These are phyloP conservation scores for Rhea americana DNA, from an alignment of 2,113 vertebrate genomes.

Conservation along the genomic window DNA sequence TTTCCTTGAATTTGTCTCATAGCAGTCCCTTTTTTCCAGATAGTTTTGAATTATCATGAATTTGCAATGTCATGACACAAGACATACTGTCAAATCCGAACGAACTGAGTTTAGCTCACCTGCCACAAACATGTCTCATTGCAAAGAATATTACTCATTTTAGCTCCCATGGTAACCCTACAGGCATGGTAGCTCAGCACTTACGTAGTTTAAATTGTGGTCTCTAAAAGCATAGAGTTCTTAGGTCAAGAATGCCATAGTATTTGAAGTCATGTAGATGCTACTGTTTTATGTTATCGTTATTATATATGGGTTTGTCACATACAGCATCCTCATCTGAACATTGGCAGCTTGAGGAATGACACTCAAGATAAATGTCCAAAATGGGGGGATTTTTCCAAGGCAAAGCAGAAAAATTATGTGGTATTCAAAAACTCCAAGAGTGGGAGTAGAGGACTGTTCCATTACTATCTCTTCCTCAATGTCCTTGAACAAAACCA, in stretches of 20 bases:
- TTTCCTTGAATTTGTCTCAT: background rate
- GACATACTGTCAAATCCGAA: background rate
- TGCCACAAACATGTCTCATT: background rate
- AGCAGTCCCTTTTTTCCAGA: background rate
- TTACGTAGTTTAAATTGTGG: background rate
- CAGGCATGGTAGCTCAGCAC: background rate
- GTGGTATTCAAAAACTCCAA: background rate
- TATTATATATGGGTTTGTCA: background rate
- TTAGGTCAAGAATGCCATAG: background rate
- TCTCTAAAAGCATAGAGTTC: background rate
- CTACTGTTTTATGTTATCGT: background rate
- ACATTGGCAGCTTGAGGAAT: background rate
- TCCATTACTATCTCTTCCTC: background rate
- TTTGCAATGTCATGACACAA: background rate
- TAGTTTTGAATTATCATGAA: background rate
- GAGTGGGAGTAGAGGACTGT: background rate
- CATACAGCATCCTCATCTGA: background rate
- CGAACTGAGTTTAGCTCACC: background rate
- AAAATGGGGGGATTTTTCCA: background rate
- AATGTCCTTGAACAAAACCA: background rate
- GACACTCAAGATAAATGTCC: background rate
- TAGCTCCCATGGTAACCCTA: background rate
- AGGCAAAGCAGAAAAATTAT: background rate
- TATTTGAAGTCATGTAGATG: background rate
- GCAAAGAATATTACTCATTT: background rate